Base-by-base conservation (phyloP, 2,888 invertebrate genomes). In the Sphaerophoria rueppellii region DNA sequence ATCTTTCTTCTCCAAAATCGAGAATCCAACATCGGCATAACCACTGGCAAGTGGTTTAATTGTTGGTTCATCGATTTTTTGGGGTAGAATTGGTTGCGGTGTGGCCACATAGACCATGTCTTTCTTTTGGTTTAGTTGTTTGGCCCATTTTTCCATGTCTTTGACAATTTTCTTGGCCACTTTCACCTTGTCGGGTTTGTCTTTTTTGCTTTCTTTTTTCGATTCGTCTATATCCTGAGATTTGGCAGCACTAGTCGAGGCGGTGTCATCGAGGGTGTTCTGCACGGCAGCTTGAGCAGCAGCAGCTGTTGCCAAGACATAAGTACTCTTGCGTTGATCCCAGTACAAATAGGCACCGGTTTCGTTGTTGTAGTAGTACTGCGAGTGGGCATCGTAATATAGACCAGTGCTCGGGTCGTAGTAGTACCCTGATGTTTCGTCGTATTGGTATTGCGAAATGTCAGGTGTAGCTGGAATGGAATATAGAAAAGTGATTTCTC, bases 101-200 rank as follows among this genome's bases (percentile, higher is more conserved):
- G 91, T 89, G 14, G 91, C 91, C 3, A 89, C 89, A 79, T 83
- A 82, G 0, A 89, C 90, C 87, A 91, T 91, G 91, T 98, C 97
- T 91, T 99, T 99, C 92, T 98, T 98, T 91, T 99, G 98, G 91
- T 99, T 99, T 87, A 99, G 93, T 11, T 97, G 97, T 89, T 99
- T 97, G 0, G 99, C 99, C 99, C 99, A 99, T 73, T 94, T 92
- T 86, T 94, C 94, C 94, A 94, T 94, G 87, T 94, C 95, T 93
- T 99, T 99, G 0, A 98, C 98, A 88, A 99, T 98, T 91, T 98
- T 98, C 91, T 99, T 98, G 5, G 99, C 99, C 11, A 98, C 98
- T 92, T 98, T 98, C 0, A 98, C 98, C 93, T 98, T 98, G 88
- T 98, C 98, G 82, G 96, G 96, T 88, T 97, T 97, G 58, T 95